These are phyloP conservation scores for Eupithecia vulgata DNA, from an alignment of 2,888 invertebrate genomes.

Conservation along the genomic window DNA sequence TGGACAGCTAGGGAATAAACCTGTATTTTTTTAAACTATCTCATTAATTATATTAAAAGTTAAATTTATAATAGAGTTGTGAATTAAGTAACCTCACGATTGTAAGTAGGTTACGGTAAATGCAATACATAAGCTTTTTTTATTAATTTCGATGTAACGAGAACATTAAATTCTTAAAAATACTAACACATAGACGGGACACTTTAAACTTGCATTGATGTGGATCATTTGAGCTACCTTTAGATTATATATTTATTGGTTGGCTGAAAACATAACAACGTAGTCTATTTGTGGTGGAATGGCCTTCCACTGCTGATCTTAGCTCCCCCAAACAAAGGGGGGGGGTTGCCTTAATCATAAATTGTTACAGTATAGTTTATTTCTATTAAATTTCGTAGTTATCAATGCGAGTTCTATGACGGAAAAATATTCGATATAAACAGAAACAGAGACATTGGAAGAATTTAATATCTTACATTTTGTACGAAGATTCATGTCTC, in stretches of 20 bases:
- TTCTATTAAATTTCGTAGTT: not conserved
- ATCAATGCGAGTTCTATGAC: not conserved
- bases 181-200: too few species aligned
- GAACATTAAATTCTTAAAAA: not conserved
- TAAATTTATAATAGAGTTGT: not conserved
- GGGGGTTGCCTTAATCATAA: too few species aligned
- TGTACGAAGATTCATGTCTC: conserved; percentile 31
- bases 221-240: too few species aligned
- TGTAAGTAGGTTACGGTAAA: not conserved
- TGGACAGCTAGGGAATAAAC: not conserved
- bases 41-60: not conserved
- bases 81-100: not conserved
- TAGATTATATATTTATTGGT: too few species aligned
- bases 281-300: too few species aligned
- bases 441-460: not conserved
- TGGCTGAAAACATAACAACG: too few species aligned
- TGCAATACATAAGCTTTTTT: not conserved
- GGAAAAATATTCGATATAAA: not conserved
- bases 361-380: too few species aligned
- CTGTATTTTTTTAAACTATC: not conserved
- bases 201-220: too few species aligned
- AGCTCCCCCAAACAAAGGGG: too few species aligned
- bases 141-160: too few species aligned
- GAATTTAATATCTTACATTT: conserved; percentile 16
- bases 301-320: too few species aligned